These are phyloP conservation scores for Lycophotia porphyrea DNA, from an alignment of 2,888 invertebrate species.

Conservation along the genomic window DNA sequence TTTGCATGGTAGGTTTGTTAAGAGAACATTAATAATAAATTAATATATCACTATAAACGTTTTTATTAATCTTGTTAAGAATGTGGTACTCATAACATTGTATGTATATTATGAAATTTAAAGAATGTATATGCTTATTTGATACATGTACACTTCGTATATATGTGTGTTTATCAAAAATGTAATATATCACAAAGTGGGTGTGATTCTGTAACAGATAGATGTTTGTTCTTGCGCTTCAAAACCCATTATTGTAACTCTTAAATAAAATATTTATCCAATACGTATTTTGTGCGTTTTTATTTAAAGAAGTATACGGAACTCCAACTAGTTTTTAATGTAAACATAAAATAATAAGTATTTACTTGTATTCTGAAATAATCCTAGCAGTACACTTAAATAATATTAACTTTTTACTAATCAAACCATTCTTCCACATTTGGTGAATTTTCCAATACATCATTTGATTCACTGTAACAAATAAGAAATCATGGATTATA, in stretches of 20 bases:
- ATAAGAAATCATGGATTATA: slow-evolving; percentile 55
- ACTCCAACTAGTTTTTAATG: slow-evolving; percentile 30
- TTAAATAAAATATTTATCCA: slow-evolving; percentile 89
- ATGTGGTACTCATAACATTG: slow-evolving; percentile 78
- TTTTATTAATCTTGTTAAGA: slow-evolving; percentile 81
- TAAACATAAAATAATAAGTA: slow-evolving; percentile 39
- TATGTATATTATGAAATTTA: slow-evolving; percentile 86
- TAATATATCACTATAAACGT: slow-evolving; percentile 81
- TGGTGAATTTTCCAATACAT: slow-evolving; percentile 95
- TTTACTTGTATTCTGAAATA: slow-evolving; percentile 37
- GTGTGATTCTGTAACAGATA: slow-evolving; percentile 83
- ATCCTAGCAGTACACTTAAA: slow-evolving; percentile 51
- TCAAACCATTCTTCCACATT: slow-evolving; percentile 95
- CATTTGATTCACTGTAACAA: slow-evolving; percentile 94
- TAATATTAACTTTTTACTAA: slow-evolving; percentile 69
- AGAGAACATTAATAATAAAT: slow-evolving; percentile 79
- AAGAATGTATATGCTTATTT: slow-evolving; percentile 80
- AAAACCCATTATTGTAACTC: slow-evolving; percentile 86
- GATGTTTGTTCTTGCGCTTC: slow-evolving; percentile 86
- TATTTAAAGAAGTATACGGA: slow-evolving; percentile 65
- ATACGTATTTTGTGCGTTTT: slow-evolving; percentile 76
- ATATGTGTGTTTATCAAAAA: slow-evolving; percentile 77
- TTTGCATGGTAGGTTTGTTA: slow-evolving; percentile 86
- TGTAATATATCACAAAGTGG: slow-evolving; percentile 81
- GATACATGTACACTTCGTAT: slow-evolving; percentile 75